Conservation (phyloP, 2,888 invertebrate species). For the Hyalella azteca region DNA sequence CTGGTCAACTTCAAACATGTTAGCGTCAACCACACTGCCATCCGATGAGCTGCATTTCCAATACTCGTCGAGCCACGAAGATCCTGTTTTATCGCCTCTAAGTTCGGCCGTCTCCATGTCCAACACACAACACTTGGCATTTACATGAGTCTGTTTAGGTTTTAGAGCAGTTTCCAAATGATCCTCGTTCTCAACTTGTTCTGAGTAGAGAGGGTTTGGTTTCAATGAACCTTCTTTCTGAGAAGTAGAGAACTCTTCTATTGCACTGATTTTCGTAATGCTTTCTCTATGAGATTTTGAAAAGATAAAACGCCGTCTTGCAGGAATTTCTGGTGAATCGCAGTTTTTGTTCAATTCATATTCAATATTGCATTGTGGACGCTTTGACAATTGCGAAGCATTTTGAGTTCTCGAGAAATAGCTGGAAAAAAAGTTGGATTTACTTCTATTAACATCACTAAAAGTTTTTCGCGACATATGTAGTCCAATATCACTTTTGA, state of each 20-base stretch:
- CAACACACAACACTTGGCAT: slow-evolving; percentile 27
- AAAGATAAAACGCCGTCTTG: not conserved
- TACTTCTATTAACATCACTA: slow-evolving; percentile 29
- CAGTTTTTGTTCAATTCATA: not conserved
- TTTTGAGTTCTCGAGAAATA: not conserved
- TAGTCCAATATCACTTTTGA: not conserved
- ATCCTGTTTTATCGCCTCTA: not conserved
- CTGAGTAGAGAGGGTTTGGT: slow-evolving; percentile 24
- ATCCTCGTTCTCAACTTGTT: not conserved
- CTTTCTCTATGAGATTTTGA: not conserved
- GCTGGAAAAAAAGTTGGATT: not conserved
- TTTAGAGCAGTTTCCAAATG: not conserved
- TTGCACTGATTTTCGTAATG: no score
- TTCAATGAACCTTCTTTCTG: not conserved
- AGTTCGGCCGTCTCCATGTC: slow-evolving; percentile 6
- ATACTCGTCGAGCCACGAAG: slow-evolving; percentile 31
- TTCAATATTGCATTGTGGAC: not conserved
- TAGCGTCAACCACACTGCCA: not conserved
- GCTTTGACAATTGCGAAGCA: no score
- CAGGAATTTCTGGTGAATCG: not conserved
- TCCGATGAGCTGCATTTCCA: slow-evolving; percentile 16
- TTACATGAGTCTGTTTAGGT: not conserved
- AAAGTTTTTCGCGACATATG: not conserved
- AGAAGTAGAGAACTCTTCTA: slow-evolving; percentile 6
- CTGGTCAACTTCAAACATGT: not conserved